Evolutionary conservation across 1,140 invertebrate genomes (phyloP), one percentile per base, ranked within the genome.

Genomic region (Drosophila guanche): DNA sequence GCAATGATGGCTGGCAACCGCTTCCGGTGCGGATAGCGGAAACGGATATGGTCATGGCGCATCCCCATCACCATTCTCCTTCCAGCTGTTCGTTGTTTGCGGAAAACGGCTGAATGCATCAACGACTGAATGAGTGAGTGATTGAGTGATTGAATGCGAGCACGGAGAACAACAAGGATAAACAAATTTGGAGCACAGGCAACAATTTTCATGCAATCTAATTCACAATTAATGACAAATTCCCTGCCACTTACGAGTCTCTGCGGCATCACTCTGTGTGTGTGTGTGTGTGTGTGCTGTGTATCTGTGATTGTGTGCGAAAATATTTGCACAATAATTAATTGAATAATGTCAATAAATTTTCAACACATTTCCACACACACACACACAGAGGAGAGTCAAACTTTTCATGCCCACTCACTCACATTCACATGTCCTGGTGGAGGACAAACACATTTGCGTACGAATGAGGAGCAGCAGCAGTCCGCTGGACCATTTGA

Each of bases 311-410:
- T 62, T 62, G 78, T 76, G 33, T 68, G 81, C 60, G 70, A 83
- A 90, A 90, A 90, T 90, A 90, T 90, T 90, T 90, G 74, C 79
- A 90, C 85, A 89, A 89, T 89, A 90, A 90, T 90, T 89, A 90
- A 90, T 90, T 90, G 89, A 90, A 80, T 88, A 90, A 90, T 90
- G 85, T 89, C 89, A 90, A 90, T 89, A 90, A 83, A 88, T 80
- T 90, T 90, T 88, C 83, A 88, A 90, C 89, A 90, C 89, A 90
- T 90, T 76, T 84, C 48, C 75, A 73, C 63, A 63, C 76, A 71
- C 70, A 54, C 52, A 77, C 41, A 27, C 27, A 41, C 27, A 23
- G 62, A 56, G 63, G 67, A 56, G 63, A 81, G 79, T 59, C 59
- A 85, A 85, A 85, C 83, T 81, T 85, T 85, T 25, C 5, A 25